phyloP scores from a whole-genome alignment of 2,797 vertebrate genomes.

The Chrysocyon brachyurus region DNA sequence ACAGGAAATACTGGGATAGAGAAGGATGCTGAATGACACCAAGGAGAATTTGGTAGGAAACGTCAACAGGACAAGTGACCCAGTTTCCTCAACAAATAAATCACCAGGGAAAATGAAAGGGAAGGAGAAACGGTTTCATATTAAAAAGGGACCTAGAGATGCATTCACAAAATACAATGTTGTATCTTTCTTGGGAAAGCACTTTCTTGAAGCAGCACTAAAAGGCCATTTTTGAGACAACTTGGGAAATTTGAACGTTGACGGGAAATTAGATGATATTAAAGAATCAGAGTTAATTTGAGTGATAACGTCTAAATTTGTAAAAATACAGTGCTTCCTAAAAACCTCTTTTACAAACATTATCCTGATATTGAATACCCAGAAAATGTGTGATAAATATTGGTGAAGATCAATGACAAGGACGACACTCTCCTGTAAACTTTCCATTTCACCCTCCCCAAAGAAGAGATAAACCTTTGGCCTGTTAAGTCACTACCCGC shows the following conservation, averaged over 20 bases:
- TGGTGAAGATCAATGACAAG: not conserved
- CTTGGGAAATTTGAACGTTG: not conserved
- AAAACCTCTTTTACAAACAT: not conserved
- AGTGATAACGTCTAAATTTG: not conserved
- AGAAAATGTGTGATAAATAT: not conserved
- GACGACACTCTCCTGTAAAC: not conserved
- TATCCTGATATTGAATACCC: not conserved
- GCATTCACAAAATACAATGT: not conserved
- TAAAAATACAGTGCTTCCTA: not conserved
- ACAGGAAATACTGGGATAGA: conserved; percentile 18
- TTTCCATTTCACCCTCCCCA: not conserved
- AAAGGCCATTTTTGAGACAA: conserved; percentile 33
- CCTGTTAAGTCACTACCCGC: not conserved
- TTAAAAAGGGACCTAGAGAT: not conserved
- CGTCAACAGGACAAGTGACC: not conserved
- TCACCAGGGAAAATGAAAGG: not conserved
- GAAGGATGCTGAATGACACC: not conserved
- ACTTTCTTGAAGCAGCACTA: not conserved
- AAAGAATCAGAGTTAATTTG: not conserved
- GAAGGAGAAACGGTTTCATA: not conserved
- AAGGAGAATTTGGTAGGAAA: not conserved
- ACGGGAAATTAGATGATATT: not conserved
- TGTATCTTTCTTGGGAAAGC: not conserved
- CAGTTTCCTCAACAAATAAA: conserved; percentile 47
- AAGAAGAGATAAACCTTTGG: not conserved